phyloP scores from a whole-genome alignment of 2,797 vertebrate species.

The Argentina silus region DNA sequence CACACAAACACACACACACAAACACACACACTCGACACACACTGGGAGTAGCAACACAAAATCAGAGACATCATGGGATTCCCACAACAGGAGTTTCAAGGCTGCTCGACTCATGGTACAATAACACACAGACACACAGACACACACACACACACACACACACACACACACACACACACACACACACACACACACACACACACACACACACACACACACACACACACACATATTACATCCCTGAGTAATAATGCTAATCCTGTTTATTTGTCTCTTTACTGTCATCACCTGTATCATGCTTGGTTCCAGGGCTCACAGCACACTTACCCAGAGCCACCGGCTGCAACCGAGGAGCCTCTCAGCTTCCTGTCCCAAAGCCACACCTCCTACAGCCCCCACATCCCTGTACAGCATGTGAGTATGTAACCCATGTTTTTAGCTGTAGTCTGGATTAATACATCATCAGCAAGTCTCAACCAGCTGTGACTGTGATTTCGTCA shows the following conservation, averaged over 20 bases:
- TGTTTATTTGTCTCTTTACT: constrained; percentile 2
- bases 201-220: neutral
- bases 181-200: constrained; percentile 3
- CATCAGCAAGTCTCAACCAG: no score
- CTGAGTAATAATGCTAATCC: constrained; percentile 8
- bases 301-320: constrained; percentile 40
- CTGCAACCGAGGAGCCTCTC: constrained; percentile 52
- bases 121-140: neutral
- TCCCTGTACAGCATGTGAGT: constrained; percentile 84
- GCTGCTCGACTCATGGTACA: neutral
- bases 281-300: neutral
- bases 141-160: neutral
- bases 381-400: constrained; percentile 78
- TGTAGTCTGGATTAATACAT: neutral
- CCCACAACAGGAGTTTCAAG: neutral
- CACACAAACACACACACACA: no score
- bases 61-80: neutral
- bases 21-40: no score
- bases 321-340: constrained; percentile 47
- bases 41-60: no score
- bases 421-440: no score
- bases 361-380: constrained; percentile 82
- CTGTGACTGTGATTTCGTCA: no score
- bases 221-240: constrained; percentile 13
- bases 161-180: neutral